A percentile compares a stretch with the other conserved stretches of the same genome.
Evolutionary conservation across 2,113 vertebrate species (phyloP).

Genomic region (Leptobrachium leishanense): DNA sequence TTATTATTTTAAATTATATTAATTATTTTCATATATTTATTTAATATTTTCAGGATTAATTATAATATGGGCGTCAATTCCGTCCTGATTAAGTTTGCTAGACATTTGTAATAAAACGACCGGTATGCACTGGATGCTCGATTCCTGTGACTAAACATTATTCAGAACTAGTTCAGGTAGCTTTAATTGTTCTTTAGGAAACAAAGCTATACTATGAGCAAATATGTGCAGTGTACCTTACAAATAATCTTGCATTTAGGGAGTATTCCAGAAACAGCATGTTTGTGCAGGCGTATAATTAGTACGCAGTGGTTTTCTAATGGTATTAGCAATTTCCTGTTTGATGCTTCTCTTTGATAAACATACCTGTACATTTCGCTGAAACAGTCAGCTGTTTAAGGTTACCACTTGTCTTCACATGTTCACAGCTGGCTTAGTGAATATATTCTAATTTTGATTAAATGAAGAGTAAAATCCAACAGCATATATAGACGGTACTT

Average conservation of each 20-base stretch:
- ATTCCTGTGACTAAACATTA: neutral
- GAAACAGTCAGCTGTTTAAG: constrained; percentile 12
- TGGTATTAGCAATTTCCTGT: constrained; percentile 18
- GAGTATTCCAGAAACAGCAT: neutral
- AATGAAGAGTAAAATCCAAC: too few relatives aligned
- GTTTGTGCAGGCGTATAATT: constrained; percentile 2
- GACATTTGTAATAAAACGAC: too few relatives aligned
- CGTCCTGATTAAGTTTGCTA: too few relatives aligned
- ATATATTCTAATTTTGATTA: too few relatives aligned
- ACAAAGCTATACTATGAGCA: neutral
- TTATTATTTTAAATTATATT: too few relatives aligned
- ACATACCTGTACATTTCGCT: neutral
- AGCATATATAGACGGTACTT: too few relatives aligned
- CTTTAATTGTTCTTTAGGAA: neutral
- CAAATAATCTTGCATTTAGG: neutral
- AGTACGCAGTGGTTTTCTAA: neutral
- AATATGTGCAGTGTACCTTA: neutral
- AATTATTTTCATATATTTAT: too few relatives aligned
- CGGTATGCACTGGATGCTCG: neutral
- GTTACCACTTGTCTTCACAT: neutral
- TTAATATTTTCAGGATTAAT: too few relatives aligned
- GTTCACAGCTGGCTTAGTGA: neutral
- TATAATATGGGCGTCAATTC: too few relatives aligned
- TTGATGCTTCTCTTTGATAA: neutral
- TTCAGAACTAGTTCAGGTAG: neutral